Evolutionary conservation across 2,113 vertebrate species (phyloP).

Genomic region (Corapipo altera): DNA sequence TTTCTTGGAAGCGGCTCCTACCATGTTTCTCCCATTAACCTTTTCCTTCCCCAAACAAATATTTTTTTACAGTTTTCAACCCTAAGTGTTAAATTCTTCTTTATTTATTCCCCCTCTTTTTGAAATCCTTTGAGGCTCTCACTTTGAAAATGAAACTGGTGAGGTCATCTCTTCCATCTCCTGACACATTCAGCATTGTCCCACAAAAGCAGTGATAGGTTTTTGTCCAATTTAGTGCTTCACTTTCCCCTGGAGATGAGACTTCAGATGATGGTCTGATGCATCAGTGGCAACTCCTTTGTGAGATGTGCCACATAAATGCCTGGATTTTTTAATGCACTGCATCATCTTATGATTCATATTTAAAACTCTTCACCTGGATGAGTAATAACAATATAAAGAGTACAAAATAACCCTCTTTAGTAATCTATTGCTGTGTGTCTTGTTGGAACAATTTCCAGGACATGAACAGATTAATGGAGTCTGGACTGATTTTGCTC

Average conservation of each 20-base stretch:
- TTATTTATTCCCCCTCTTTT: too few relatives aligned
- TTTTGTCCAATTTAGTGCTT: slow-evolving; percentile 11
- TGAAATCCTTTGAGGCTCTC: neutral
- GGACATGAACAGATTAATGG: neutral
- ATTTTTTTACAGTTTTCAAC: neutral
- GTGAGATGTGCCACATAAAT: neutral
- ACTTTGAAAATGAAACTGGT: neutral
- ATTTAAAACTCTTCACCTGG: neutral
- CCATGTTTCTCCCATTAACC: neutral
- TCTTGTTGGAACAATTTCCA: neutral
- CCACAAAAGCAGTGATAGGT: neutral
- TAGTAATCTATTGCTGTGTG: neutral
- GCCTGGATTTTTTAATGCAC: neutral
- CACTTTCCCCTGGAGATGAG: neutral
- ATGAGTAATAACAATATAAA: slow-evolving; percentile 13
- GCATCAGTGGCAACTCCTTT: neutral
- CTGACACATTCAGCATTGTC: neutral
- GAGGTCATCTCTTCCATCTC: slow-evolving; percentile 8
- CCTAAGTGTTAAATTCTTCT: neutral
- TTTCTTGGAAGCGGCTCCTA: neutral
- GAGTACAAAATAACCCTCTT: neutral
- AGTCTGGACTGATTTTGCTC: neutral
- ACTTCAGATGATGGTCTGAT: neutral
- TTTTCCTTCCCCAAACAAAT: neutral
- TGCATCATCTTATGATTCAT: slow-evolving; percentile 7